Base-by-base conservation (phyloP, 64 coral and sea anemone species). In the Porites australiensis region DNA sequence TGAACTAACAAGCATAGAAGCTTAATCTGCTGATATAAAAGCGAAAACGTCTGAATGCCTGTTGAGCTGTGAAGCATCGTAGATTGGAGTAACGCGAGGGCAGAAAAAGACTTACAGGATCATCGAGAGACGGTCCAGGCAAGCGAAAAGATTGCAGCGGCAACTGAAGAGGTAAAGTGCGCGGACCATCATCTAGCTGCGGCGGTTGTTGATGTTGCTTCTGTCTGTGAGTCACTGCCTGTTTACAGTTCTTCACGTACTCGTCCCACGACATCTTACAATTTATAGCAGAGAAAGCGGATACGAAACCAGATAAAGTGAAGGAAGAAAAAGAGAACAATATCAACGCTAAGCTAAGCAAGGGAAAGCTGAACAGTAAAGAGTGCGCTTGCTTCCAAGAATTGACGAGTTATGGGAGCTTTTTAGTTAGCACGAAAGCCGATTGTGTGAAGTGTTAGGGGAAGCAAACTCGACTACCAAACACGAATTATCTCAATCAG, bases 171-270 rank as follows among this genome's bases (percentile, higher is more conserved):
- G 81, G 81, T 51, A 84, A 63, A 14, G 62, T 37, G 27, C 27
- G 27, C 27, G 27, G 27, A 37, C 27, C 27, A 37, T 37, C 27
- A 37, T 37, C 27, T 37, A 37, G 27, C 27, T 37, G 27, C 27
- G 27, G 27, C 3, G 71, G 6, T 43, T 20, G 14, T 15, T 10
- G 15, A 84, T 84, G 62, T 0, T 27, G 54, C 13, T 63, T 44
- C 43, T 20, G 81, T 3, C 62, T 61, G 15, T 78, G 75, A 50
- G 75, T 78, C 50, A 78, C 75, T 7, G 75, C 75, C n/a, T 47
- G 81, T 46, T 68, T 84, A 84, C 81, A 84, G 21, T 18, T 84
- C 81, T 51, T 84, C 63, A 84, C 15, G 69, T 84, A 84, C 47
- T 84, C 81, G 27, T 84, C 45, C 81, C 81, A 84, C 7, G 81